Conservation (phyloP, 2,888 invertebrate genomes). For the Thumatha senex region DNA sequence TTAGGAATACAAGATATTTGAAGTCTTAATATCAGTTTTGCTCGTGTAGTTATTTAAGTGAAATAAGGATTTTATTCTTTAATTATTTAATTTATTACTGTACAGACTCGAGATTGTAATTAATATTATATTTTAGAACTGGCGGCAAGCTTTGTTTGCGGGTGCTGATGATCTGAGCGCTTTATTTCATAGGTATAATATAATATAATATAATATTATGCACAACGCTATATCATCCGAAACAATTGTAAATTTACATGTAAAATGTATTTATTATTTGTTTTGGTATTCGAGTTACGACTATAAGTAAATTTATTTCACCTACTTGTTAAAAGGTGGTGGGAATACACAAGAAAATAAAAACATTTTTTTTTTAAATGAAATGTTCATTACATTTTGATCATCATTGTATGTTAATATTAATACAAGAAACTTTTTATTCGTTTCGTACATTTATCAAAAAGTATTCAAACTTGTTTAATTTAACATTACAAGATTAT, state of each 20-base stretch:
- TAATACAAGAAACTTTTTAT: too few relatives aligned
- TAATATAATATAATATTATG: constrained; percentile 23
- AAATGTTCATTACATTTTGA: too few relatives aligned
- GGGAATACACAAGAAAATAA: too few relatives aligned
- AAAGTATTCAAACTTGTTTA: too few relatives aligned
- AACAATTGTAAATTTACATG: constrained; percentile 13
- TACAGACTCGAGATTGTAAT: not conserved
- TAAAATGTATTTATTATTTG: not conserved
- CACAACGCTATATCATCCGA: constrained; percentile 39
- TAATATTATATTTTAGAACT: constrained; percentile 8
- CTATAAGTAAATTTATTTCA: too few relatives aligned
- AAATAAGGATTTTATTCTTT: constrained; percentile 3
- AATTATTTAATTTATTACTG: not conserved
- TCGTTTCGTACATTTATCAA: too few relatives aligned
- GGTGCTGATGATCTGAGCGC: constrained; percentile 30
- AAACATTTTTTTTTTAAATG: too few relatives aligned
- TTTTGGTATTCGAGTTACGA: too few relatives aligned
- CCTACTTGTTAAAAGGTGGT: too few relatives aligned
- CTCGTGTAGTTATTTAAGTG: constrained; percentile 11
- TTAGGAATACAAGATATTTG: not conserved
- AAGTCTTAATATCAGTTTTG: not conserved
- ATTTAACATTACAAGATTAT: too few relatives aligned
- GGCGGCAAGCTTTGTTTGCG: constrained; percentile 40
- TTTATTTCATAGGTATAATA: constrained; percentile 47
- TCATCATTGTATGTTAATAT: too few relatives aligned